Conservation (phyloP, 1,140 invertebrate species). For the Drosophila azteca region DNA sequence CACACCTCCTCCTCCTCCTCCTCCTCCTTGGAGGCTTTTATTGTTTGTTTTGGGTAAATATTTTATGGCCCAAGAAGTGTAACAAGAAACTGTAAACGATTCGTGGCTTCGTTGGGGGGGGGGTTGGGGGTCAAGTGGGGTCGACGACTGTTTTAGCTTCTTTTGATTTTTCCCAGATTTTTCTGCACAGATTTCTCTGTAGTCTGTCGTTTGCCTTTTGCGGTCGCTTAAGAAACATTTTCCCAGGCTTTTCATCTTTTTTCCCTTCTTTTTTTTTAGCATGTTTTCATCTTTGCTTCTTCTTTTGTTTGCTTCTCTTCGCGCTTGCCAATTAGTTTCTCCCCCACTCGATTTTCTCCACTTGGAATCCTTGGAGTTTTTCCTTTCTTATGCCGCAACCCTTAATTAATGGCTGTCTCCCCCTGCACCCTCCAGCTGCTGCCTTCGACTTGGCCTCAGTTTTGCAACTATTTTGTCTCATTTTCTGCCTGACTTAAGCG, state of each 20-base stretch:
- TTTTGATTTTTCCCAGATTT: conserved; percentile 60
- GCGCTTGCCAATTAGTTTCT: conserved; percentile 64
- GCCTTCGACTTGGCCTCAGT: conserved; percentile 31
- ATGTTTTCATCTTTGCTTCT: neutral
- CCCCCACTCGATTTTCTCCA: conserved; percentile 27
- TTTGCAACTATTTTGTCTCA: conserved; percentile 80
- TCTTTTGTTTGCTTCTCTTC: conserved; percentile 50
- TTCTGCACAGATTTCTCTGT: conserved; percentile 4
- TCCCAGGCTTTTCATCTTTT: conserved; percentile 7
- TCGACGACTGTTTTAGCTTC: conserved; percentile 39
- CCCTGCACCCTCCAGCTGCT: conserved; percentile 24
- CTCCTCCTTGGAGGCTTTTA: conserved; percentile 17
- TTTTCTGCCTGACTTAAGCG: conserved; percentile 82
- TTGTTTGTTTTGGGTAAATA: conserved; percentile 66
- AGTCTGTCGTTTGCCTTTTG: conserved; percentile 40
- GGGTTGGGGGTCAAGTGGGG: conserved; percentile 78
- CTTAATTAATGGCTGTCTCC: conserved; percentile 62
- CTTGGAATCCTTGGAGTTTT: neutral
- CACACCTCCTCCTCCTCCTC: neutral
- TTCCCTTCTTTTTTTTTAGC: conserved; percentile 5
- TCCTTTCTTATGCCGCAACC: conserved; percentile 22
- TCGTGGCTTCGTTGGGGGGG: conserved; percentile 52
- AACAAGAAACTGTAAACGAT: conserved; percentile 65
- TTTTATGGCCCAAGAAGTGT: conserved; percentile 66
- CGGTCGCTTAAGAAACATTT: conserved; percentile 62